Percentiles rank a stretch among this genome's conserved stretches.
phyloP scores from a whole-genome alignment of 2,113 vertebrate genomes.

The Zosterops borbonicus region DNA sequence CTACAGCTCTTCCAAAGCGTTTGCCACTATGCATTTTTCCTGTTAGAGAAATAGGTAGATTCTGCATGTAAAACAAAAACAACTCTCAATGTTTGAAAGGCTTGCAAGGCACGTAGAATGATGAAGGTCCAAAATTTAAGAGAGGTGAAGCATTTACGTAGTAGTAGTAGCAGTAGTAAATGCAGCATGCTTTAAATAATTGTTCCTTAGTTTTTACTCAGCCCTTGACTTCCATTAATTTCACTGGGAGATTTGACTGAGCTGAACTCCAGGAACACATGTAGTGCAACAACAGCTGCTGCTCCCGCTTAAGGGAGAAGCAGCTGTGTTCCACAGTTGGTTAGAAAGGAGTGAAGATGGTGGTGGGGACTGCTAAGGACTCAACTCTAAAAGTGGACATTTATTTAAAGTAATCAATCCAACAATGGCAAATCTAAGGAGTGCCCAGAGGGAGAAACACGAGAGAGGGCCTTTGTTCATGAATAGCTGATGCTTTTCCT shows the following conservation, averaged over 20 bases:
- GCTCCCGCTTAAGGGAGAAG: constrained; percentile 5
- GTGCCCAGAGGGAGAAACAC: neutral
- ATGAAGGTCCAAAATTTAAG: neutral
- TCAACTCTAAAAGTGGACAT: neutral
- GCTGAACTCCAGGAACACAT: constrained; percentile 11
- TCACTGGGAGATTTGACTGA: neutral
- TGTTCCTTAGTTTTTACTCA: neutral
- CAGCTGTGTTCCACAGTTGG: constrained; percentile 54
- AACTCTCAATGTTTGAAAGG: neutral
- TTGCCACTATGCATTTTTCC: neutral
- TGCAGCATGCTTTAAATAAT: neutral
- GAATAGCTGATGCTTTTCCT: neutral
- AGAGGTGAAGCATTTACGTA: neutral
- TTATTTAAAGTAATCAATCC: constrained; percentile 33
- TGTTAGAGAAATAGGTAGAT: neutral
- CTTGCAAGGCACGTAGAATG: neutral
- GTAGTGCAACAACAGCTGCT: constrained; percentile 43
- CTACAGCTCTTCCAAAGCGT: neutral
- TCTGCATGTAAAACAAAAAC: neutral
- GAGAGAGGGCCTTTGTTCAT: neutral
- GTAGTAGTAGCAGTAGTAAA: neutral
- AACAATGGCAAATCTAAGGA: constrained; percentile 12
- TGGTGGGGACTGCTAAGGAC: neutral
- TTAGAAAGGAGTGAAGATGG: constrained; percentile 1
- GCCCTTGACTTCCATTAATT: neutral